Conservation (phyloP, 2,797 vertebrate species). For the Onychomys leucogaster region DNA sequence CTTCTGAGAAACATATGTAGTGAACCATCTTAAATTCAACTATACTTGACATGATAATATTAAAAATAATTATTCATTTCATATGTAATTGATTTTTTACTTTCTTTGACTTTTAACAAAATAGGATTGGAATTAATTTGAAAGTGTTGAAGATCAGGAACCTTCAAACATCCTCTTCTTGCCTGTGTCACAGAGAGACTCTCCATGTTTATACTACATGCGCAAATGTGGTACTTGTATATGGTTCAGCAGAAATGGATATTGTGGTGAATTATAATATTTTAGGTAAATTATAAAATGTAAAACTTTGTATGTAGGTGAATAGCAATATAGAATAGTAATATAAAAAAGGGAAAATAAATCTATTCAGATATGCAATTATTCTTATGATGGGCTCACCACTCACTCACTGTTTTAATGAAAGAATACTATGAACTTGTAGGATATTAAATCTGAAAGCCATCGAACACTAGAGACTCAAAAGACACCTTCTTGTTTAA, state of each 20-base stretch:
- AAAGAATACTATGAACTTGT: neutral
- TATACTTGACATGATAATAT: neutral
- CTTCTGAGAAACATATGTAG: neutral
- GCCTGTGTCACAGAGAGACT: neutral
- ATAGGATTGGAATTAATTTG: neutral
- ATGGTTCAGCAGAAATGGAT: neutral
- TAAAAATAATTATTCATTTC: neutral
- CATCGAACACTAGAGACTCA: neutral
- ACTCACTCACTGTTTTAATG: neutral
- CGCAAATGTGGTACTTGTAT: neutral
- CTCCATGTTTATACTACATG: neutral
- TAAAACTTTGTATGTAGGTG: neutral
- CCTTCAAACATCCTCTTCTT: neutral
- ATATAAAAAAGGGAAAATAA: accelerated
- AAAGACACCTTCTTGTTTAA: slow-evolving; percentile 7
- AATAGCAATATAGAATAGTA: neutral
- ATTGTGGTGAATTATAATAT: neutral
- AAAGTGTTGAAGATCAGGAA: neutral
- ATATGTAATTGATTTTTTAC: neutral
- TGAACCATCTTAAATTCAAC: neutral
- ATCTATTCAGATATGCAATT: neutral
- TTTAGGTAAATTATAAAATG: neutral
- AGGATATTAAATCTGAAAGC: neutral
- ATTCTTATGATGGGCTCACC: no score
- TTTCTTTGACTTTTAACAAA: neutral